Evolutionary conservation across 1,140 invertebrate genomes (phyloP).

Genomic region (Laupala kohalensis): DNA sequence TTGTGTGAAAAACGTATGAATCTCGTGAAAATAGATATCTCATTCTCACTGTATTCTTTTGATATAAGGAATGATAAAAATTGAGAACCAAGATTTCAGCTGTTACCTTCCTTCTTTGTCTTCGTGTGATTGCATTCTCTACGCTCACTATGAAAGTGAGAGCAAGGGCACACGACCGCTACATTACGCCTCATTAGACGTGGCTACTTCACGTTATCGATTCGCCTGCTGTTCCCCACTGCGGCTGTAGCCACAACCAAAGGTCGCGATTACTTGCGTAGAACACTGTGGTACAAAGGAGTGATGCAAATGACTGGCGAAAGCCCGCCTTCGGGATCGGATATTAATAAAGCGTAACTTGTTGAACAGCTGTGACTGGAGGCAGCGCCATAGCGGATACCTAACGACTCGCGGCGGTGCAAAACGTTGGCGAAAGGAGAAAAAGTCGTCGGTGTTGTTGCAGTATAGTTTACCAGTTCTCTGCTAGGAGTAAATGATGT

Average conservation of each 20-base stretch:
- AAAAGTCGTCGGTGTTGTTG: no score
- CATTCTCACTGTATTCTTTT: no score
- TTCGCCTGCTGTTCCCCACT: neutral
- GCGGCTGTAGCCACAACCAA: neutral
- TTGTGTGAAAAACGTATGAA: no score
- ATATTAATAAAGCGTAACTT: neutral
- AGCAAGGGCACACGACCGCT: neutral
- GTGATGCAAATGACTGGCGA: neutral
- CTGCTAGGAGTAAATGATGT: no score
- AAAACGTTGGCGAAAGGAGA: no score
- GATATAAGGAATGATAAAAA: no score
- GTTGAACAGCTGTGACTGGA: neutral
- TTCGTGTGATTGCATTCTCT: neutral
- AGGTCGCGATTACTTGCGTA: neutral
- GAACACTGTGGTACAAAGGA: neutral
- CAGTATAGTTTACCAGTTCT: no score
- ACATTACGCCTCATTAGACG: neutral
- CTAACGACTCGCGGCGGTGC: no score
- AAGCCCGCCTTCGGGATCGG: neutral
- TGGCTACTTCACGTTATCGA: neutral
- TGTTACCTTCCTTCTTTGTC: neutral
- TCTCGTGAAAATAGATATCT: no score
- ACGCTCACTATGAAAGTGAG: neutral
- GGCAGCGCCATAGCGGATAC: no score
- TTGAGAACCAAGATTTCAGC: no score